Percentiles rank a stretch among this genome's conserved stretches.
Evolutionary conservation across 92 coral and sea anemone genomes (phyloP).

Genomic region (Phenganax subtilis): DNA sequence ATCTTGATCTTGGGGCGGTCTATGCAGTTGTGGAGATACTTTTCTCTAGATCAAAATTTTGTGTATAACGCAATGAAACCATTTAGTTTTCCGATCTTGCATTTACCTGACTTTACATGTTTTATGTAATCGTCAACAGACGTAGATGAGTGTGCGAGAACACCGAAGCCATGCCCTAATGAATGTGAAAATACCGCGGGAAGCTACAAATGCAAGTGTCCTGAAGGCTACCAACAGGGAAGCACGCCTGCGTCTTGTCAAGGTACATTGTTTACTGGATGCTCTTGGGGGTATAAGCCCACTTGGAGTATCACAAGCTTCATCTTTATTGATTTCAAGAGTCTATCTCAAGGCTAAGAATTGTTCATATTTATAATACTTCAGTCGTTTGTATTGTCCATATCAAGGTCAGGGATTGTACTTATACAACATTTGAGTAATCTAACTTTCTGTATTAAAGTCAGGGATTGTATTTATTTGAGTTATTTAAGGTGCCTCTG

Average conservation of each 20-base stretch:
- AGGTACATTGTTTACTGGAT: background rate
- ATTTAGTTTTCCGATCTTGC: background rate
- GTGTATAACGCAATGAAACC: background rate
- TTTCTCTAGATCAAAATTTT: too few species aligned
- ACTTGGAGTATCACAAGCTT: background rate
- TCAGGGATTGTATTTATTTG: too few species aligned
- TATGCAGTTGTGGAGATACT: too few species aligned
- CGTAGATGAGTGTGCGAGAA: slow-evolving; percentile 75
- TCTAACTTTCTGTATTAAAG: too few species aligned
- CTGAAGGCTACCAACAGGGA: slow-evolving; percentile 51
- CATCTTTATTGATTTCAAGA: too few species aligned
- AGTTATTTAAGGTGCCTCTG: too few species aligned
- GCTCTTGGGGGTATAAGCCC: background rate
- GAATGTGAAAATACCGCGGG: slow-evolving; percentile 84
- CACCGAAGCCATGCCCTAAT: slow-evolving; percentile 63
- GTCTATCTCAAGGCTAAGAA: too few species aligned
- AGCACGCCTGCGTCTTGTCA: background rate
- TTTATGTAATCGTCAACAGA: slow-evolving; percentile 36
- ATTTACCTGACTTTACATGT: background rate
- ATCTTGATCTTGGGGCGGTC: too few species aligned
- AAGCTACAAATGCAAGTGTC: slow-evolving; percentile 69
- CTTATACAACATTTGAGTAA: too few species aligned
- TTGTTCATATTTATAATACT: too few species aligned
- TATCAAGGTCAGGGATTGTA: too few species aligned
- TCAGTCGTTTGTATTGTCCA: too few species aligned